phyloP scores from a whole-genome alignment of 2,113 vertebrate species.

The Pomatostomus ruficeps region DNA sequence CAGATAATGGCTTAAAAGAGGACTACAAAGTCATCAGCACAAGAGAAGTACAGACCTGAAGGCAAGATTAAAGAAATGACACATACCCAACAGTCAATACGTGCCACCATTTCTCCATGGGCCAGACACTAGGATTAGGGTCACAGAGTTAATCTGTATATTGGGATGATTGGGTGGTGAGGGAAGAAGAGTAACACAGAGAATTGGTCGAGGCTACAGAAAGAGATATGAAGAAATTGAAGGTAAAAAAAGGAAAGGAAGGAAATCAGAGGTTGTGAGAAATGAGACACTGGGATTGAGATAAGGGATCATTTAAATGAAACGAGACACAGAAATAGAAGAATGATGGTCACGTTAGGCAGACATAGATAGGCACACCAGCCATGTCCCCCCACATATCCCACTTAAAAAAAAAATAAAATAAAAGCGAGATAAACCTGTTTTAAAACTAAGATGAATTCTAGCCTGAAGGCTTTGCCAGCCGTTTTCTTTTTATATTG shows the following conservation, averaged over 20 bases:
- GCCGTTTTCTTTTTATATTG: background rate
- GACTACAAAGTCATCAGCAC: background rate
- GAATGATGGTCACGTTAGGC: background rate
- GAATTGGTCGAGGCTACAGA: background rate
- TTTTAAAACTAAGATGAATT: background rate
- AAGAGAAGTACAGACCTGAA: background rate
- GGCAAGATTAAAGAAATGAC: background rate
- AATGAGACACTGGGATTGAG: background rate
- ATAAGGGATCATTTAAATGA: background rate
- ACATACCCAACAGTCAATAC: background rate
- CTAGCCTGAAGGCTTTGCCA: background rate
- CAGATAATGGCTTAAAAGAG: background rate
- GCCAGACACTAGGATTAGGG: background rate
- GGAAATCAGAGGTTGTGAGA: background rate
- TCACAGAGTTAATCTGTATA: background rate
- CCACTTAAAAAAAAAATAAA: background rate
- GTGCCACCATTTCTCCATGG: background rate
- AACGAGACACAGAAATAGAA: background rate
- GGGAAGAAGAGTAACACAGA: background rate
- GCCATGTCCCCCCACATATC: rapidly evolving
- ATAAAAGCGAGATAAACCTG: background rate
- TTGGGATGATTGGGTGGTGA: background rate
- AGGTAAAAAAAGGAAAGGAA: background rate
- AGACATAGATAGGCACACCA: background rate
- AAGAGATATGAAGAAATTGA: background rate